Base-by-base conservation (phyloP, 1,140 invertebrate species). In the Aphis gossypii region DNA sequence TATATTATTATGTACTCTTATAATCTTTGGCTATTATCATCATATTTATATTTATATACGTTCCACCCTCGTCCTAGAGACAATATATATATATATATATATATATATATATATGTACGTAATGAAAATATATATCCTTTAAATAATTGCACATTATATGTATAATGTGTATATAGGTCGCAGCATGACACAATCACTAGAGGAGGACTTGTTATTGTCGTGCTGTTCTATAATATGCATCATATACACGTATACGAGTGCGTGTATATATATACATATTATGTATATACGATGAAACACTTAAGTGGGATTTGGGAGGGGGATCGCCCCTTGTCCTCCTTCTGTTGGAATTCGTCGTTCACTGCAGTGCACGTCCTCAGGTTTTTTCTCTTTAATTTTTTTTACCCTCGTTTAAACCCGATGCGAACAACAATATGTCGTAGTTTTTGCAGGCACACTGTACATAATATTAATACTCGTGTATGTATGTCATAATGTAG, bases 181-280 rank as follows among this genome's bases (percentile, higher is more conserved):
- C 30, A n/a, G 9, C 60, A 18, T 68, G 14, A 18, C 21, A 44
- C 38, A 41, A 86, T n/a, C n/a, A n/a, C 60, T n/a, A 51, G 48
- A 51, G 18, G 60, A 86, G 41, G 14, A 86, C 41, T 86, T 86
- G 44, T 86, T 86, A 86, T 86, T 86, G 84, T 86, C 44, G 25
- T n/a, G 4, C 41, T 23, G 0, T 44, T 86, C 41, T 86, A 18
- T 86, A 60, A 60, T 25, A 60, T 30, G 25, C 56, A 7, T 38
- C 38, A 41, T 21, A n/a, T 76, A 18, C 35, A 82, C 35, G 2
- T 83, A 83, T 38, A 83, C 20, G 20, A 60, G 25, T 18, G 82
- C 2, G 7, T 82, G 30, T 60, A 83, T 44, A 86, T 84, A 44
- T 86, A 44, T 44, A 44, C 46, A 25, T 30, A 86, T 30, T 20